These are phyloP conservation scores for Dipodomys ordii DNA, from an alignment of 2,113 vertebrate genomes.

Conservation along the genomic window DNA sequence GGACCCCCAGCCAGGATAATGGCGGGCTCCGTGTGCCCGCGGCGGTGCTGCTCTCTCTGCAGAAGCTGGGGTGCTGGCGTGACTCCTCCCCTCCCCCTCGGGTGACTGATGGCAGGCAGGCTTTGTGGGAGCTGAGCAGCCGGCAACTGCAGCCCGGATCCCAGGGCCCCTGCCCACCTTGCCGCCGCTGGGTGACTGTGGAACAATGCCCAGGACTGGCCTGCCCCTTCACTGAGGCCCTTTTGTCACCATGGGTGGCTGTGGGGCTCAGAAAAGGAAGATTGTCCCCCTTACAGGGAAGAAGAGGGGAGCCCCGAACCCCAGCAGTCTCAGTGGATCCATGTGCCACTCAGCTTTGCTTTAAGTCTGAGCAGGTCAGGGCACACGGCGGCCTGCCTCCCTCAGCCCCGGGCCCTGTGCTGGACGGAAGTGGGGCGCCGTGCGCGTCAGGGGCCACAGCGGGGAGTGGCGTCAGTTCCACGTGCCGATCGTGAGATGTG, in stretches of 20 bases:
- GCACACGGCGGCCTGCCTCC: too few relatives aligned
- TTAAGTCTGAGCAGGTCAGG: too few relatives aligned
- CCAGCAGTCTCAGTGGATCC: neutral
- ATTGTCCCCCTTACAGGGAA: slow-evolving; percentile 77
- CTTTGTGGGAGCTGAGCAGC: slow-evolving; percentile 84
- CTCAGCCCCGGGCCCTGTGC: neutral
- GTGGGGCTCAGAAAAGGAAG: slow-evolving; percentile 78
- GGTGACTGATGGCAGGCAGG: slow-evolving; percentile 66
- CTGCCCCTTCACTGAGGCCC: slow-evolving; percentile 74
- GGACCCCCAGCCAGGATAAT: too few relatives aligned
- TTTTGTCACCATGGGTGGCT: slow-evolving; percentile 78
- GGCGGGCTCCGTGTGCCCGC: too few relatives aligned
- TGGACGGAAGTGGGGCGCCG: neutral
- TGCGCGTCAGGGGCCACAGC: too few relatives aligned
- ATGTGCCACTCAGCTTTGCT: too few relatives aligned
- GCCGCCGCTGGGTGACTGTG: too few relatives aligned
- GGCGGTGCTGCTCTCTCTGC: neutral
- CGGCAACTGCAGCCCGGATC: slow-evolving; percentile 81
- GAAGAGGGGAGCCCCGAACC: too few relatives aligned
- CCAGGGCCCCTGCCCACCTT: neutral
- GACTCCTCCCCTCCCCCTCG: slow-evolving; percentile 43
- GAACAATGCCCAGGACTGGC: slow-evolving; percentile 85
- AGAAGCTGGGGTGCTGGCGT: slow-evolving; percentile 58
- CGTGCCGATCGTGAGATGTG: too few relatives aligned
- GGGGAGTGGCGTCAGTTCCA: too few relatives aligned